These are phyloP conservation scores for Drosophila parthenogenetica DNA, from an alignment of 2,888 invertebrate species.

Conservation along the genomic window DNA sequence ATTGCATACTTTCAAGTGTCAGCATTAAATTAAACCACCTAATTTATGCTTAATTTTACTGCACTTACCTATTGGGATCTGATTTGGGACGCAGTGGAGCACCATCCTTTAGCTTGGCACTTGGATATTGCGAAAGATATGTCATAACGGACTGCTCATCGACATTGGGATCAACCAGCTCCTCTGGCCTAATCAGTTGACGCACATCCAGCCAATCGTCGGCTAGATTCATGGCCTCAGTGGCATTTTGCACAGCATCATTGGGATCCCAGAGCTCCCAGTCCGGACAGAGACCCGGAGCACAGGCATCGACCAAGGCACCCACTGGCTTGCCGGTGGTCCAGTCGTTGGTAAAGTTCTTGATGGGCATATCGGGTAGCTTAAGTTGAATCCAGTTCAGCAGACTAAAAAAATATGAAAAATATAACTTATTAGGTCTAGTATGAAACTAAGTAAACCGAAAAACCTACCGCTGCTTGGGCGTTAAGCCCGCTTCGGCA, in stretches of 20 bases:
- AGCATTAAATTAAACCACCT: not conserved
- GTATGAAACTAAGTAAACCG: not conserved
- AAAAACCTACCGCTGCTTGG: slow-evolving; percentile 88
- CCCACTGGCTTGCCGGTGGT: slow-evolving; percentile 95
- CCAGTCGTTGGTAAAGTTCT: slow-evolving; percentile 95
- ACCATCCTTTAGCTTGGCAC: slow-evolving; percentile 92
- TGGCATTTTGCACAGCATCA: slow-evolving; percentile 93
- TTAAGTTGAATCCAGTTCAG: slow-evolving; percentile 95
- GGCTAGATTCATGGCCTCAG: slow-evolving; percentile 95
- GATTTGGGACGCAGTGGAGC: slow-evolving; percentile 92
- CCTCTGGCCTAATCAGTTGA: slow-evolving; percentile 94
- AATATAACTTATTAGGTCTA: not conserved
- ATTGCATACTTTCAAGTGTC: slow-evolving; percentile 16
- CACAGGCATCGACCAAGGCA: slow-evolving; percentile 94
- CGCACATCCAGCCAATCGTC: slow-evolving; percentile 95
- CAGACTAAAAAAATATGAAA: slow-evolving; percentile 86
- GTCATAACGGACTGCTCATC: slow-evolving; percentile 98
- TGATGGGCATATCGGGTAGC: slow-evolving; percentile 92
- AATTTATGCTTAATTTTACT: too few relatives aligned
- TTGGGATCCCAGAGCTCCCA: slow-evolving; percentile 94
- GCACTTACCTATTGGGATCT: slow-evolving; percentile 90
- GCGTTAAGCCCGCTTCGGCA: slow-evolving; percentile 87
- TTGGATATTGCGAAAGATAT: slow-evolving; percentile 95
- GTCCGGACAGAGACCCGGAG: slow-evolving; percentile 95
- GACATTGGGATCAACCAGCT: slow-evolving; percentile 95